A percentile compares a stretch with the other conserved stretches of the same genome.
These are phyloP conservation scores for Steinernema carpocapsae DNA, from an alignment of 2,888 invertebrate genomes.

Conservation along the genomic window DNA sequence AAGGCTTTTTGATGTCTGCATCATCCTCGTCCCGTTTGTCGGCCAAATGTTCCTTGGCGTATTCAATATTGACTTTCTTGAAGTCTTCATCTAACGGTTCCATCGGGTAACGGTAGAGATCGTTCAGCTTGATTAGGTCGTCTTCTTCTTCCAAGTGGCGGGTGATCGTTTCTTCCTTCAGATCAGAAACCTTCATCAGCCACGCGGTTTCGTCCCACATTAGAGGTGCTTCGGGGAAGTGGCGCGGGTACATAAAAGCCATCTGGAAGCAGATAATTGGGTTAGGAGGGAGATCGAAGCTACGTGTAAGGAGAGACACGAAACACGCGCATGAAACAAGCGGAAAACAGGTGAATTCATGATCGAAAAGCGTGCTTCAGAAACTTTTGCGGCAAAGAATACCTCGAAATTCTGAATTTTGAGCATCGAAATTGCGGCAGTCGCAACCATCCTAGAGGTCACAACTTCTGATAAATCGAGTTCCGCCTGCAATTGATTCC, in stretches of 20 bases:
- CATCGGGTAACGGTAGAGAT: background rate
- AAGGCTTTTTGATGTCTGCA: background rate
- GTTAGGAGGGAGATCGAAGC: too few relatives aligned
- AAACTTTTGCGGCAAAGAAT: too few relatives aligned
- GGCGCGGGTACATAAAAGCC: slow-evolving; percentile 32
- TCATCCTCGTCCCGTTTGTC: background rate
- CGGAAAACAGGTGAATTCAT: too few relatives aligned
- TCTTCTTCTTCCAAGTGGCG: slow-evolving; percentile 22
- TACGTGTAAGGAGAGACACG: too few relatives aligned
- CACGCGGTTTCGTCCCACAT: slow-evolving; percentile 18
- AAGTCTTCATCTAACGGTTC: background rate
- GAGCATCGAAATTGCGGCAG: too few relatives aligned
- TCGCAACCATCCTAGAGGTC: too few relatives aligned
- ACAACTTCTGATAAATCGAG: too few relatives aligned
- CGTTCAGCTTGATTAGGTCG: background rate
- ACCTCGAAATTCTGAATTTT: too few relatives aligned
- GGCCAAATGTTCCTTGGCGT: background rate
- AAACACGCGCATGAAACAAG: too few relatives aligned
- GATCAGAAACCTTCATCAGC: slow-evolving; percentile 18
- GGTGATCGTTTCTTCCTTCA: slow-evolving; percentile 18
- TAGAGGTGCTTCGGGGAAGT: slow-evolving; percentile 23
- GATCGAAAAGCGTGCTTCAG: too few relatives aligned
- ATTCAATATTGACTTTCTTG: background rate
- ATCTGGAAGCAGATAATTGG: slow-evolving; percentile 14
- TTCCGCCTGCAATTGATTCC: too few relatives aligned